Evolutionary conservation across 2,888 invertebrate species (phyloP), one percentile per base, ranked within the genome.

Genomic region (Hypolimnas misippus): DNA sequence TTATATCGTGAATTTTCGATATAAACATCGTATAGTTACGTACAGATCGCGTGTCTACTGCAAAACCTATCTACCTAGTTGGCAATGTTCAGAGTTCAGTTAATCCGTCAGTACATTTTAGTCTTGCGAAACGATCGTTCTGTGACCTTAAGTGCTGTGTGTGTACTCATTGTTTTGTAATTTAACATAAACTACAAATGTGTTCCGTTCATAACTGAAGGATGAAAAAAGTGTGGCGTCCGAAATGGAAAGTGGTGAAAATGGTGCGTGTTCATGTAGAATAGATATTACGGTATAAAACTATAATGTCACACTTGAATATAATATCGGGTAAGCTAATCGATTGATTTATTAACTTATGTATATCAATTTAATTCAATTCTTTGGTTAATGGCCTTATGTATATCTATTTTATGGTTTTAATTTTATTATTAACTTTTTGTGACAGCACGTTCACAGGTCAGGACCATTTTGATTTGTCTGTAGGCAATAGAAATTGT

Each of bases 51-150:
- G 89, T 89, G 90, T 75, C 80, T 77, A 78, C 77, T 77, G 83
- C 82, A 82, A 85, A 87, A 87, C 81, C 85, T 88, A 87, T 82
- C 84, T 83, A 86, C 82, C 82, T 78, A 84, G 84, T 86, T 83
- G 81, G 81, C 83, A 83, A 86, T 83, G 78, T 81, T 82, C 79
- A 72, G 76, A 77, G 78, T 79, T 82, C 77, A 77, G 77, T 81
- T 81, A 66, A 80, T 82, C 81, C 83, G 86, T 76, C 85, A 85
- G 88, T 87, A 79, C 76, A 78, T 76, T 82, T 82, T 77, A 75
- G 84, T 76, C 81, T 89, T 86, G 84, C 83, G 83, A 87, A 81
- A 73, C 77, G 75, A 77, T 79, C 77, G 77, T 73, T 69, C 77
- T 74, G 78, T 72, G 78, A 81, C 73, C 74, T 78, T 58, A 62